Base-by-base conservation (phyloP, 1,140 invertebrate species). In the Gonioctena quinquepunctata region DNA sequence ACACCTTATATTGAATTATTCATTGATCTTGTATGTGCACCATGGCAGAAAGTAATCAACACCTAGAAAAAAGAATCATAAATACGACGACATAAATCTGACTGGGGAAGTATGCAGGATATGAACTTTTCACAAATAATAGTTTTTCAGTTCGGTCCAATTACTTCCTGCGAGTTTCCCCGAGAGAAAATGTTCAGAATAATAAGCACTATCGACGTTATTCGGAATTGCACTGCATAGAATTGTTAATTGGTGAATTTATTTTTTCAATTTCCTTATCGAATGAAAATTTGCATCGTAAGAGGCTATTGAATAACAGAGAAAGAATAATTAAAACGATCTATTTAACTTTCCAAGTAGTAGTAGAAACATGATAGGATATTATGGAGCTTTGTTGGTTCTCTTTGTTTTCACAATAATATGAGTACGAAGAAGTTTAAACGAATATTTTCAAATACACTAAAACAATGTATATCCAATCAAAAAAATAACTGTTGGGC, bases 181-280 rank as follows among this genome's bases (percentile, higher is more conserved):
- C 19, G 52, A 11, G 19, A 23, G 18, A 54, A 18, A 54, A 54
- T 54, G 52, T 54, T 23, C 52, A 1, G 52, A 54, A 54, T 54
- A 54, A 21, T 54, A 54, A 54, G 52, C 52, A 13, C 18, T 54
- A 54, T 54, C 52, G 52, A 54, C 22, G 7, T 54, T 13, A 54
- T 18, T 54, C 18, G 18, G 18, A 18, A 54, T 54, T 16, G 11
- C 52, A 11, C 57, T 0, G 13, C 57, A 28, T n/a, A 18, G 26
- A 60, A 60, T 60, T 60, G 57, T 60, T 60, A 60, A 60, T 60
- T 60, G 22, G 57, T 25, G 25, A 60, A 60, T 60, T 60, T 28
- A 60, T 60, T 60, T 27, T 28, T 60, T 28, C n/a, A 27, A 60
- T 60, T 60, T 60, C 22, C 57, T 60, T 28, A 60, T 60, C 57